These are phyloP conservation scores for Volucella inflata DNA, from an alignment of 2,888 invertebrate species.

Conservation along the genomic window DNA sequence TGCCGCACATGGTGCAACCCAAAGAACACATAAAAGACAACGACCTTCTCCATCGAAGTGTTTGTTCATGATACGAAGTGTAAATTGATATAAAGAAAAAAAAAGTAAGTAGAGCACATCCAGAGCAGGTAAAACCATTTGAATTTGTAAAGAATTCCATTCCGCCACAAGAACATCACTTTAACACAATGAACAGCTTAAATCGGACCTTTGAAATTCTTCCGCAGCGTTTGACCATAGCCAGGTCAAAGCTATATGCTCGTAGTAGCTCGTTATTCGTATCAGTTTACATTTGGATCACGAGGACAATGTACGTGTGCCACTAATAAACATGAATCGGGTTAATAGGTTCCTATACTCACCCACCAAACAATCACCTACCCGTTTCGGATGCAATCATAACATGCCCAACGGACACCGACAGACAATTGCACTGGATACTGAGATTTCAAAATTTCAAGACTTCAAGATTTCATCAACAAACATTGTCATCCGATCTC, in stretches of 20 bases:
- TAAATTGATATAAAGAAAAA: constrained; percentile 7
- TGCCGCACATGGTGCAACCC: background rate
- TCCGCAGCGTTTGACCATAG: constrained; percentile 26
- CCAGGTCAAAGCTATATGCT: constrained; percentile 12
- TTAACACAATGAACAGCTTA: constrained; percentile 24
- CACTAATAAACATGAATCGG: constrained; percentile 39
- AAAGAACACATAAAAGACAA: constrained; percentile 7
- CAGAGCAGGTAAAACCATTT: constrained; percentile 16
- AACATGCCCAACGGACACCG: constrained; percentile 40
- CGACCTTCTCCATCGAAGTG: constrained; percentile 52
- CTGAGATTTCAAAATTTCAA: constrained; percentile 55
- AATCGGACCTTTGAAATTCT: constrained; percentile 29
- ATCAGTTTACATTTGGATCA: constrained; percentile 50
- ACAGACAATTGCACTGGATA: constrained; percentile 49
- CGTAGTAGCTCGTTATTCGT: constrained; percentile 11
- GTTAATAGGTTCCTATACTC: constrained; percentile 15
- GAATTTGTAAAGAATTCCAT: constrained; percentile 62
- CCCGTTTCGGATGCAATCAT: constrained; percentile 45
- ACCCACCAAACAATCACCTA: constrained; percentile 40
- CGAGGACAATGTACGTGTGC: background rate
- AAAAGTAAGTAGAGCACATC: constrained; percentile 59
- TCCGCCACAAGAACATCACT: constrained; percentile 26
- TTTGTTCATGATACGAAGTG: constrained; percentile 52
- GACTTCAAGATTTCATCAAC: background rate
- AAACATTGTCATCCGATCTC: constrained; percentile 46